These are phyloP conservation scores for Cistogaster globosa DNA, from an alignment of 2,888 invertebrate genomes.

Conservation along the genomic window DNA sequence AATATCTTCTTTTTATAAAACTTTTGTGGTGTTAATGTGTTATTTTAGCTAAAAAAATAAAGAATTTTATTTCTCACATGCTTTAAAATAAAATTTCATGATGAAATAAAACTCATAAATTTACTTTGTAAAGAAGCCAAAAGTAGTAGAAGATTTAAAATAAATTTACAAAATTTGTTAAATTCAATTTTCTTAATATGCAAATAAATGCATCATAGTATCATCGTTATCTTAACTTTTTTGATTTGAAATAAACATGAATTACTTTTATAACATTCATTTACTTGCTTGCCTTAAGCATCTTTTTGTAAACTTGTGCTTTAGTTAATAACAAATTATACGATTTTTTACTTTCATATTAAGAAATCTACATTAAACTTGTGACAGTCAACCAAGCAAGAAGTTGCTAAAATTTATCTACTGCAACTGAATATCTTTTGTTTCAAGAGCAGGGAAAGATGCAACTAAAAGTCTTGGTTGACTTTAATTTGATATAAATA, in stretches of 20 bases:
- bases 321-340: conserved; percentile 19
- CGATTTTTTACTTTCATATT: conserved; percentile 20
- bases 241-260: conserved; percentile 16
- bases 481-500: neutral
- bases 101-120: too few species aligned
- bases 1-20: too few species aligned
- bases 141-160: neutral
- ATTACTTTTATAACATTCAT: conserved; percentile 29
- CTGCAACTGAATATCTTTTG: neutral
- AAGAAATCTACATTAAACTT: conserved; percentile 36
- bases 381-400: neutral
- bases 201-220: conserved; percentile 10
- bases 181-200: conserved; percentile 5
- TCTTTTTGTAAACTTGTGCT: neutral
- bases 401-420: conserved; percentile 32
- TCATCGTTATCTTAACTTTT: conserved; percentile 9
- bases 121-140: too few species aligned
- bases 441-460: neutral
- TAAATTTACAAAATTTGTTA: neutral
- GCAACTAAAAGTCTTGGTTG: neutral
- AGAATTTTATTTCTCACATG: too few species aligned
- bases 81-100: too few species aligned
- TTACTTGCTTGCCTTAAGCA: neutral
- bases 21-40: too few species aligned
- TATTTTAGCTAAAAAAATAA: too few species aligned